Evolutionary conservation across 1,140 invertebrate species (phyloP).

Genomic region (Brachionus manjavacas): DNA sequence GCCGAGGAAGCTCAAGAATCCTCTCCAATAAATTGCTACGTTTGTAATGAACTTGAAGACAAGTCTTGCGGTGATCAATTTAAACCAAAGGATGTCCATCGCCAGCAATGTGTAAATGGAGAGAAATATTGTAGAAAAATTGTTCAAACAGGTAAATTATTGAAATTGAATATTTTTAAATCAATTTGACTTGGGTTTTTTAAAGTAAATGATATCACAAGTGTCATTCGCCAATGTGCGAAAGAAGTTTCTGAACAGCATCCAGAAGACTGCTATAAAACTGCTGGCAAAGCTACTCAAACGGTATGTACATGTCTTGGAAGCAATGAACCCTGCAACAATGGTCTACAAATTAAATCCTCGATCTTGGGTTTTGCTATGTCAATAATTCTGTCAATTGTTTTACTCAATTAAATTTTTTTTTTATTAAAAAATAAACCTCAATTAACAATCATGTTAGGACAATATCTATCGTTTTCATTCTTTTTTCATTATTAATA

Average conservation of each 20-base stretch:
- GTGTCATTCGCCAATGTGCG: constrained; percentile 14
- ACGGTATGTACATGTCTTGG: constrained; percentile 12
- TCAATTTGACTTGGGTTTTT: background rate
- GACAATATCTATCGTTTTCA: background rate
- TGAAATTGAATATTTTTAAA: background rate
- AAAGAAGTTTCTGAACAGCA: background rate
- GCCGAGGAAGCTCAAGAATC: background rate
- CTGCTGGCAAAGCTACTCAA: constrained; percentile 7
- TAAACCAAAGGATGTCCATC: background rate
- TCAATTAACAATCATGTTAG: background rate
- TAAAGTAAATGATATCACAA: constrained; percentile 12
- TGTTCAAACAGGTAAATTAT: constrained; percentile 7
- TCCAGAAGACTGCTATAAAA: constrained; percentile 10
- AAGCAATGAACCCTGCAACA: background rate
- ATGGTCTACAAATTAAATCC: background rate
- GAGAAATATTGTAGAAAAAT: constrained; percentile 13
- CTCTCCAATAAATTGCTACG: constrained; percentile 9
- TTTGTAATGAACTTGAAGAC: constrained; percentile 16
- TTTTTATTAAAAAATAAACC: background rate
- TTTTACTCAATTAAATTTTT: constrained; percentile 18
- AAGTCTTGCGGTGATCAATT: background rate
- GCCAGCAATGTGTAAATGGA: constrained; percentile 4
- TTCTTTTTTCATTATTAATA: background rate
- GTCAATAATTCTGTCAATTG: background rate
- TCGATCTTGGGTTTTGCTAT: background rate